Base-by-base conservation (phyloP, 2,113 vertebrate genomes). In the Ptilorrhoa leucosticta region DNA sequence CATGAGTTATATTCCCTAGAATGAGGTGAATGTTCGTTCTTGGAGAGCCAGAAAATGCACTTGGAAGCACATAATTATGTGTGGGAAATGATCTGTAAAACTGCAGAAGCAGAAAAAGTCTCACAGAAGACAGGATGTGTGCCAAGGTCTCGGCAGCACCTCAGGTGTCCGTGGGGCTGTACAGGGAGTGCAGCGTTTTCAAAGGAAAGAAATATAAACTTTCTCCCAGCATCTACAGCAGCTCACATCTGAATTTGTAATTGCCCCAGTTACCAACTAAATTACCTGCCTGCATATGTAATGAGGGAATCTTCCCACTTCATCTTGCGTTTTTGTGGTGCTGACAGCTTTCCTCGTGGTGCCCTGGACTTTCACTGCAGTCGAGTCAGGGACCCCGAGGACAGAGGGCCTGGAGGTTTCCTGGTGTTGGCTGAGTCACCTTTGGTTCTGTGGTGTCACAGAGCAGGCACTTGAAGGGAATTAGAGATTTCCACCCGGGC, bases 281-380 rank as follows among this genome's bases (percentile, higher is more conserved):
- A 85, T 66, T 37, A 72, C 73, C 73, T 85, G 80, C 45, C 84
- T 82, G 90, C 54, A 37, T 44, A 6, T 28, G 33, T 18, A 64
- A 50, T 21, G 30, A 30, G 66, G 17, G 47, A 31, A 69, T 89
- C 45, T 58, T 8, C 1, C 1, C 5, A n/a, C 16, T 64, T n/a
- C 48, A 11, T 0, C 33, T 42, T 28, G 48, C 44, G 18, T 42
- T 75, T 71, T 5, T 68, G 83, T 39, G 82, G 56, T 31, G 56
- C 35, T 54, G 2, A 35, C 37, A 89, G 78, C 63, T 76, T 60
- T 65, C 15, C 5, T 51, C 40, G 56, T 18, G 26, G 6, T 37
- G 57, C 51, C 69, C 73, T n/a, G 35, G 51, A 23, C 77, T 81
- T 60, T 75, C 90, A n/a, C 60, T 82, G 78, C 91, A 45, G 24